phyloP scores from a whole-genome alignment of 1,140 invertebrate species.

The Magallana ariakensis region DNA sequence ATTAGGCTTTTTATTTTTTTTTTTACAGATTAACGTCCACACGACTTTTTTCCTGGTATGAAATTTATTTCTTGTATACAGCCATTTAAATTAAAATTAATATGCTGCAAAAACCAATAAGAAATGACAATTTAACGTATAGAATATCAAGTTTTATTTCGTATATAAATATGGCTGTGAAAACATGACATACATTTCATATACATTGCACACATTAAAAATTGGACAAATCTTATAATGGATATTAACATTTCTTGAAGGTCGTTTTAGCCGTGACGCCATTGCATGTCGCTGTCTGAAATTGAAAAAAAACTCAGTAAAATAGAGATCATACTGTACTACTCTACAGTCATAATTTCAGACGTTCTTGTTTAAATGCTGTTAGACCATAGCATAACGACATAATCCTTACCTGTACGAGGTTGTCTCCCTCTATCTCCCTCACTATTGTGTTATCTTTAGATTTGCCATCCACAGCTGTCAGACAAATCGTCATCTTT shows the following conservation, averaged over 20 bases:
- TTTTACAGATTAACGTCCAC: too few relatives aligned
- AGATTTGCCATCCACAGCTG: slow-evolving; percentile 9
- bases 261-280: slow-evolving; percentile 1
- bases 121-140: too few relatives aligned
- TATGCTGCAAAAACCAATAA: too few relatives aligned
- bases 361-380: background rate
- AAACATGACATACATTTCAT: too few relatives aligned
- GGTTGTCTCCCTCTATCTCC: slow-evolving; percentile 3
- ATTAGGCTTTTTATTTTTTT: too few relatives aligned
- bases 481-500: background rate
- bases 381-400: background rate
- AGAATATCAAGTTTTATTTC: too few relatives aligned
- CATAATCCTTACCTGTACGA: background rate
- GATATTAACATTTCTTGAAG: background rate
- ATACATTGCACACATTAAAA: too few relatives aligned
- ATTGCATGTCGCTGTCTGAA: slow-evolving; percentile 11
- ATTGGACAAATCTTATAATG: too few relatives aligned
- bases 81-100: too few relatives aligned
- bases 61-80: too few relatives aligned
- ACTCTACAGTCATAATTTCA: background rate
- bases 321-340: background rate
- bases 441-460: background rate
- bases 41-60: too few relatives aligned
- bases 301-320: background rate
- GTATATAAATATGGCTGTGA: too few relatives aligned